A percentile compares a stretch with the other conserved stretches of the same genome.
Conservation (phyloP, 1,140 invertebrate species). For the Steinernema feltiae region DNA sequence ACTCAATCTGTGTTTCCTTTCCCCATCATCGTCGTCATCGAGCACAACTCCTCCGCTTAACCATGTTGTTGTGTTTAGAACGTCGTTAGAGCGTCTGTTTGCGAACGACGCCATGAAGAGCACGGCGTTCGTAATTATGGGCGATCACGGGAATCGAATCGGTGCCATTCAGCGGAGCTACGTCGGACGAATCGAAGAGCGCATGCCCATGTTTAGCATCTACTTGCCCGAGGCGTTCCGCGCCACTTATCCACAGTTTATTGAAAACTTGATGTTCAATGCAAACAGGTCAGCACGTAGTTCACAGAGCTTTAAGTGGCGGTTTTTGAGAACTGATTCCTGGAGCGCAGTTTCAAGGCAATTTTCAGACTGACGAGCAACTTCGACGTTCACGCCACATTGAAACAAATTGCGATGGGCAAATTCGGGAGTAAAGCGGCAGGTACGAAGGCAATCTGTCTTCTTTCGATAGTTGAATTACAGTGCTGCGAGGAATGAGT, state of each 20-base stretch:
- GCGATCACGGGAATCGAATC: constrained; percentile 59
- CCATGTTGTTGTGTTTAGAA: not conserved
- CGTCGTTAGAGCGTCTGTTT: constrained; percentile 9
- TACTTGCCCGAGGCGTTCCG: constrained; percentile 8
- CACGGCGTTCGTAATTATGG: constrained; percentile 59
- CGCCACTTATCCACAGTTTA: not conserved
- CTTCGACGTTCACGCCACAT: constrained; percentile 11
- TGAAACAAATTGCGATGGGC: constrained; percentile 1
- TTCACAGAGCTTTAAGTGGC: too few species aligned
- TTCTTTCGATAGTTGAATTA: not conserved
- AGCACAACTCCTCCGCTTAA: too few species aligned
- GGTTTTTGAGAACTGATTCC: too few species aligned
- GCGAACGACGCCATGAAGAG: constrained; percentile 52
- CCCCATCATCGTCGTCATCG: too few species aligned
- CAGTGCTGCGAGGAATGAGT: not conserved
- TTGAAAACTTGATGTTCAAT: not conserved
- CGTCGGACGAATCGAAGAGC: constrained; percentile 52
- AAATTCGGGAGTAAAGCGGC: not conserved
- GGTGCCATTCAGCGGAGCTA: constrained; percentile 44
- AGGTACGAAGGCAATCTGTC: not conserved
- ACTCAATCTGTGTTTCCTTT: too few species aligned
- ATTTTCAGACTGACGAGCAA: constrained; percentile 9
- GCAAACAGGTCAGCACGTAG: constrained; percentile 14
- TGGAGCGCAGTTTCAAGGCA: too few species aligned
- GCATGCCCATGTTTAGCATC: constrained; percentile 47